Conservation (phyloP, 2,888 invertebrate genomes). For the Ferrisia virgata region DNA sequence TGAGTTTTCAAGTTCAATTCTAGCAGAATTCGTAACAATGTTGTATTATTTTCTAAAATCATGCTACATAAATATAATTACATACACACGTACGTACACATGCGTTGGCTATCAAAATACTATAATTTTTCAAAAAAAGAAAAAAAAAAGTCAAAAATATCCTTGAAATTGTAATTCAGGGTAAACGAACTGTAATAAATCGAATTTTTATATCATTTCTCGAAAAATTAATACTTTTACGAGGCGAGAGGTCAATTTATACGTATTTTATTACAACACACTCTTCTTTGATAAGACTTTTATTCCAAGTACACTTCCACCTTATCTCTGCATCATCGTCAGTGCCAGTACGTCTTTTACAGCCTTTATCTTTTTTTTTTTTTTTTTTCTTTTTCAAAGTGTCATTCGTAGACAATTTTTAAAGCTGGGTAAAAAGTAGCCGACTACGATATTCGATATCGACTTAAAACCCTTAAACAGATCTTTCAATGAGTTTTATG, state of each 20-base stretch:
- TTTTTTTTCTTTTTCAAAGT: too few relatives aligned
- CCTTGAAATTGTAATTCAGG: neutral
- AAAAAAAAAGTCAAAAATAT: neutral
- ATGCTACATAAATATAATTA: too few relatives aligned
- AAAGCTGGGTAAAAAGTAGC: neutral
- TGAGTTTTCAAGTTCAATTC: too few relatives aligned
- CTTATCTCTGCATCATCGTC: neutral
- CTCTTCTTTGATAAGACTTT: neutral
- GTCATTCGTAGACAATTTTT: neutral
- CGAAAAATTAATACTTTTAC: neutral
- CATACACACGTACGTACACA: too few relatives aligned
- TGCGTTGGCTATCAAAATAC: neutral
- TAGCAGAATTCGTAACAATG: neutral
- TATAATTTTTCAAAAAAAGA: neutral
- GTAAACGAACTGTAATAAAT: neutral
- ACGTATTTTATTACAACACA: neutral
- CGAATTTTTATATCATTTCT: neutral
- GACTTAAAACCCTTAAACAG: neutral
- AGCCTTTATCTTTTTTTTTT: neutral
- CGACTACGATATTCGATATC: neutral
- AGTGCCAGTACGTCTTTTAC: neutral
- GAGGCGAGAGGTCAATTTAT: neutral
- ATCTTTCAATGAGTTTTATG: neutral
- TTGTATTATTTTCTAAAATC: too few relatives aligned
- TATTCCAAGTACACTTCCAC: neutral